Base-by-base conservation (phyloP, 2,888 invertebrate genomes). In the Diaprepes abbreviatus region DNA sequence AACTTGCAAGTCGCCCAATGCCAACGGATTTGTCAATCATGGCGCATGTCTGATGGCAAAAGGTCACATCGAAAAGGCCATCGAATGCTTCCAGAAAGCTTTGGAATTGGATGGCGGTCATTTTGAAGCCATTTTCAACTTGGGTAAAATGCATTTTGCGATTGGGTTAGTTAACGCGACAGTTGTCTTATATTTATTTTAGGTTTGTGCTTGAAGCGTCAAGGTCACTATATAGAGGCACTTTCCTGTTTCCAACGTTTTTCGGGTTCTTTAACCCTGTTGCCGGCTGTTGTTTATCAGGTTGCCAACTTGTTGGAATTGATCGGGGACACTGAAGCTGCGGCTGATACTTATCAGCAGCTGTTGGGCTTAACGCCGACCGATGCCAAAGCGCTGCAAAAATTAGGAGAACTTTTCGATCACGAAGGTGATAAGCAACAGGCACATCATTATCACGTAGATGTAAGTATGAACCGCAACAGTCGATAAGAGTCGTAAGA, bases 371-470 rank as follows among this genome's bases (percentile, higher is more conserved):
- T 95, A 60, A 90, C 92, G 17, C 92, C 97, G 0, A 93, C 95
- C 77, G 99, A 99, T 84, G 93, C 96, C 0, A 92, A 92, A 38
- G 91, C 97, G 52, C 89, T 97, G 52, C 92, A 94, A 78, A 94
- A 95, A 80, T 88, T 98, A 63, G 98, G 97, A 0, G 91, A 94
- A 79, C 88, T 98, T 78, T 96, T 95, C 82, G 96, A 96, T 79
- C 90, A 89, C 68, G 91, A 94, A 79, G 96, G 95, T 1, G 98
- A 99, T 84, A 92, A 95, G 75, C 94, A 94, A 77, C 94, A 94
- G 81, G 95, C 96, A 0, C 93, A 92, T 84, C 93, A 93, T 79
- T 93, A 92, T 83, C 90, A 93, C 79, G 89, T 89, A 79, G 94
- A 94, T 83, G 93, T 93, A 83, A 85, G 69, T 64, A 35, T n/a